Evolutionary conservation across 1,140 invertebrate genomes (phyloP).

Genomic region (Eueides isabella): DNA sequence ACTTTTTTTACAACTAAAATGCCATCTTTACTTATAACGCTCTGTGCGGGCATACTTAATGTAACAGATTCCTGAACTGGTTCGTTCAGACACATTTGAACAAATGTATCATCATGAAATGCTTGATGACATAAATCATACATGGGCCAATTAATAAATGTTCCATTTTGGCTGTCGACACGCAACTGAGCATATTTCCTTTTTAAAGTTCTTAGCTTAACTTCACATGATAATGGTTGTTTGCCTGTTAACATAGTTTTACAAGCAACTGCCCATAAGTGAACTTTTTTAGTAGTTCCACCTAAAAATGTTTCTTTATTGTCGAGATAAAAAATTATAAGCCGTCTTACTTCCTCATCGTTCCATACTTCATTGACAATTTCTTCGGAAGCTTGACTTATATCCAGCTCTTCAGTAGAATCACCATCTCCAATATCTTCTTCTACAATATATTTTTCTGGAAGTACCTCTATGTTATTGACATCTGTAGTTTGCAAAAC

Average conservation of each 20-base stretch:
- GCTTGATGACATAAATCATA: conserved; percentile 64
- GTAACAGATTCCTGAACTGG: conserved; percentile 12
- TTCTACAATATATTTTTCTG: conserved; percentile 51
- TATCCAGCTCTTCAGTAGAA: conserved; percentile 44
- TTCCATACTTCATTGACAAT: conserved; percentile 56
- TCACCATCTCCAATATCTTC: conserved; percentile 56
- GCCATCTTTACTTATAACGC: conserved; percentile 43
- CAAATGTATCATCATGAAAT: conserved; percentile 58
- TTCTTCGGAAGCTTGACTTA: conserved; percentile 39
- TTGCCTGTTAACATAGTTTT: conserved; percentile 67
- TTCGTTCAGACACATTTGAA: conserved; percentile 41
- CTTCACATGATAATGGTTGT: conserved; percentile 57
- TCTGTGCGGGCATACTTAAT: conserved; percentile 39
- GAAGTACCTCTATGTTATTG: conserved; percentile 39
- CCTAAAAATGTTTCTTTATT: conserved; percentile 66
- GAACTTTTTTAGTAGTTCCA: conserved; percentile 57
- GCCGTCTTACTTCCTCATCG: conserved; percentile 60
- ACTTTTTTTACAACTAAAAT: conserved; percentile 54
- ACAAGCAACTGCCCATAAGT: conserved; percentile 70
- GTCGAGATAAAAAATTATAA: conserved; percentile 70
- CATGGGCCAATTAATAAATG: conserved; percentile 48
- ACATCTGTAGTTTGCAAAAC: conserved; percentile 24
- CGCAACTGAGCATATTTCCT: conserved; percentile 53
- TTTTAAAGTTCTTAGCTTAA: conserved; percentile 58
- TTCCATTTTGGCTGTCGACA: conserved; percentile 49